Conservation (phyloP, 2,113 vertebrate species). For the Hyperopisus bebe region DNA sequence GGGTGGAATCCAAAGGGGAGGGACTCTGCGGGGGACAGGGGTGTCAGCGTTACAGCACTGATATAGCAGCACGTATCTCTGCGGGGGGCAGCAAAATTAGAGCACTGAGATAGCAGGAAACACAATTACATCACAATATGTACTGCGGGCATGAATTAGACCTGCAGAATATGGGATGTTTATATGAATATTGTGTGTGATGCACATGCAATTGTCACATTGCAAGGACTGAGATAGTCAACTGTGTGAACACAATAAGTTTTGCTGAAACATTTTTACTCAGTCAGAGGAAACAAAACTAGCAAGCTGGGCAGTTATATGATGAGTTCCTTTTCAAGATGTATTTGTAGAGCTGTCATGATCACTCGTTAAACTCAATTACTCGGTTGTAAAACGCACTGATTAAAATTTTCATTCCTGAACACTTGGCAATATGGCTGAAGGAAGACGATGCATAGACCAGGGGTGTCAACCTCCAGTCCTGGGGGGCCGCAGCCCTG, state of each 20-base stretch:
- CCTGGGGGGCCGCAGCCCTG: no score
- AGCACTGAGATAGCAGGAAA: not conserved
- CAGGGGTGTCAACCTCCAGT: no score
- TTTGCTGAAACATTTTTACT: not conserved
- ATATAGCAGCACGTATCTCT: not conserved
- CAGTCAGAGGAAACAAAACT: not conserved
- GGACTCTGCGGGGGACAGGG: constrained; percentile 57
- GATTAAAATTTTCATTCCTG: not conserved
- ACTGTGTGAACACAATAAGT: not conserved
- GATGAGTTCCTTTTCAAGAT: not conserved
- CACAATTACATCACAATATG: not conserved
- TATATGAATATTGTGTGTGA: not conserved
- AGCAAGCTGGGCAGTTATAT: not conserved
- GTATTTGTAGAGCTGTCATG: not conserved
- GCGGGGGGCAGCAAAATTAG: not conserved
- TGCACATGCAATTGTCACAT: not conserved
- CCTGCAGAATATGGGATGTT: not conserved
- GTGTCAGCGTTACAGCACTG: not conserved
- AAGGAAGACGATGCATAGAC: not conserved
- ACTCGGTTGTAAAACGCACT: not conserved
- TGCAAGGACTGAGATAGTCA: not conserved
- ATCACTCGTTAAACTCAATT: not conserved
- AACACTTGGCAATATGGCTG: not conserved
- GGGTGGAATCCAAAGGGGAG: constrained; percentile 71
- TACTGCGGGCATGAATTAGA: not conserved